A percentile compares a stretch with the other conserved stretches of the same genome.
These are phyloP conservation scores for Stegodyphus mimosarum DNA, from an alignment of 1,140 invertebrate genomes.

Conservation along the genomic window DNA sequence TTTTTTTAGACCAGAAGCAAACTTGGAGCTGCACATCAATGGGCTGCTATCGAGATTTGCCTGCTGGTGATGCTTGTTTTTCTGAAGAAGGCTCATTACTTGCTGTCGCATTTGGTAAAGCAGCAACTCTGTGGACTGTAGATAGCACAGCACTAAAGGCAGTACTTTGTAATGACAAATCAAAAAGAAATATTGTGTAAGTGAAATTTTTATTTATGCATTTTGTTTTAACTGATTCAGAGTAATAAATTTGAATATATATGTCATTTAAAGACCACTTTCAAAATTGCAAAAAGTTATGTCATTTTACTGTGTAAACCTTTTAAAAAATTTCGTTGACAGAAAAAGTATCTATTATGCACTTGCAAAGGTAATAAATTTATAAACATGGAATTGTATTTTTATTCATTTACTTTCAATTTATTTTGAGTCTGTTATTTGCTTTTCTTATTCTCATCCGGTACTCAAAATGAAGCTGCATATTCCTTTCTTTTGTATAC, in stretches of 20 bases:
- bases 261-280: neutral
- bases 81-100: conserved; percentile 82
- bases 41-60: conserved; percentile 74
- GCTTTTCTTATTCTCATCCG: too few species aligned
- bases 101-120: conserved; percentile 77
- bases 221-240: neutral
- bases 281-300: too few species aligned
- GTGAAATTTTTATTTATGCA: neutral
- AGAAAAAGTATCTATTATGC: too few species aligned
- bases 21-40: conserved; percentile 77
- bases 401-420: too few species aligned
- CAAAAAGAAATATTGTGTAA: neutral
- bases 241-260: neutral
- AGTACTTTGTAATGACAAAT: conserved; percentile 53
- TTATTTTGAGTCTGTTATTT: too few species aligned
- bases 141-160: conserved; percentile 64
- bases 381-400: too few species aligned
- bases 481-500: neutral
- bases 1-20: conserved; percentile 50
- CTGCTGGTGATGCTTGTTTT: conserved; percentile 74
- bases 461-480: neutral
- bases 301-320: too few species aligned
- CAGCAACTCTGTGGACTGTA: conserved; percentile 77
- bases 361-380: too few species aligned
- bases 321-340: too few species aligned